Conservation (phyloP, 1,140 invertebrate genomes). For the Ceratosolen solmsi region DNA sequence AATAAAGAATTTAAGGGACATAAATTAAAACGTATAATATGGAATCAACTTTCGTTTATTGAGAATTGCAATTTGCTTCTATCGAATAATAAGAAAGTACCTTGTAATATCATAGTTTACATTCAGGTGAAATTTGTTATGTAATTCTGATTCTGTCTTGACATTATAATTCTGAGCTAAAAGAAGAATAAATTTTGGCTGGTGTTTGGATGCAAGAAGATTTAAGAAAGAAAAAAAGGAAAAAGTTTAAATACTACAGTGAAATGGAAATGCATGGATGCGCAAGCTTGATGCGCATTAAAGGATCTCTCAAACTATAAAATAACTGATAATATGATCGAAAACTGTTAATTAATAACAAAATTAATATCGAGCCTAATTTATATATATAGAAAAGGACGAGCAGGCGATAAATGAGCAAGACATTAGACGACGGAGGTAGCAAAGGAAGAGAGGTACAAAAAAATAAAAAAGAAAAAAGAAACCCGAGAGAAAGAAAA, state of each 20-base stretch:
- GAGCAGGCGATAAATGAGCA: slow-evolving; percentile 19
- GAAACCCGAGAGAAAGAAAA: slow-evolving; percentile 26
- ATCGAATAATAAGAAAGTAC: background rate
- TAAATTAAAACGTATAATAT: no score
- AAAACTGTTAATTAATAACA: slow-evolving; percentile 24
- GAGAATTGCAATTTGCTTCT: no score
- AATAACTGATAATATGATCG: slow-evolving; percentile 7
- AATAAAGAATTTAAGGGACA: no score
- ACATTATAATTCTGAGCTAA: background rate
- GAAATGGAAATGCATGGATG: background rate
- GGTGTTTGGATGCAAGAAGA: slow-evolving; percentile 9
- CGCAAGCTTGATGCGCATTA: no score
- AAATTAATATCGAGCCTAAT: slow-evolving; percentile 22
- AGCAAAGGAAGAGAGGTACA: background rate
- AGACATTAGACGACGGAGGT: background rate
- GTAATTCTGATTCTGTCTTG: slow-evolving; percentile 9
- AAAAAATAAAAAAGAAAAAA: background rate
- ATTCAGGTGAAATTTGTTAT: background rate
- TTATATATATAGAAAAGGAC: slow-evolving; percentile 2
- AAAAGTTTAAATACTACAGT: background rate
- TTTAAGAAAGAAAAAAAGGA: slow-evolving; percentile 1
- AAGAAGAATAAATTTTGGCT: slow-evolving; percentile 34
- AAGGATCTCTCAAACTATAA: background rate
- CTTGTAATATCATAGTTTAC: slow-evolving; percentile 2
- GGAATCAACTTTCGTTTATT: no score